Percentiles rank a stretch among this genome's conserved stretches.
Conservation (phyloP, 2,113 vertebrate genomes). For the Anolis carolinensis region DNA sequence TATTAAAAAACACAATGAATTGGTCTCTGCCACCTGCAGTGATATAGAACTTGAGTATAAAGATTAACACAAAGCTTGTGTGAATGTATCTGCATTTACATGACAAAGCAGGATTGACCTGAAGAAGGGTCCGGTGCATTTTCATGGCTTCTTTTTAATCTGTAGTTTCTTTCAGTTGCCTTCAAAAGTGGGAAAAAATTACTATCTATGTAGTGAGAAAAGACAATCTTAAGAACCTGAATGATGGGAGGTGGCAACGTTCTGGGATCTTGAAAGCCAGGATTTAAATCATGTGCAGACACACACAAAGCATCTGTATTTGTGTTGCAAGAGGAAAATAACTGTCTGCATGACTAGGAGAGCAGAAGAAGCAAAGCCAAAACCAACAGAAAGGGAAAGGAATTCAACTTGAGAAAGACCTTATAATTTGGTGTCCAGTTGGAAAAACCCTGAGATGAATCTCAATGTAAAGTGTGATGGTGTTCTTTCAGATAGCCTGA, state of each 20-base stretch:
- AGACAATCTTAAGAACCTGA: constrained; percentile 16
- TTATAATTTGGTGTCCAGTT: no score
- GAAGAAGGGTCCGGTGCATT: background rate
- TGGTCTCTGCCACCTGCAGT: background rate
- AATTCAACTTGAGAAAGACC: no score
- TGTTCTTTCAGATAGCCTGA: no score
- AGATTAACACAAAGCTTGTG: accelerated
- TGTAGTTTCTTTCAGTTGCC: constrained; percentile 35
- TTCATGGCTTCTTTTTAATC: constrained; percentile 31
- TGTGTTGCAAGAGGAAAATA: no score
- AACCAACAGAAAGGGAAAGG: no score
- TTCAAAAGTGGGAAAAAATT: background rate
- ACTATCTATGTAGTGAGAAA: constrained; percentile 25
- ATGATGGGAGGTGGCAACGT: constrained; percentile 10
- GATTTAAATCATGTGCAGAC: accelerated
- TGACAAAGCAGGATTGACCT: background rate
- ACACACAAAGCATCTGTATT: no score
- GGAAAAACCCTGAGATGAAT: no score
- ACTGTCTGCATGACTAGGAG: no score
- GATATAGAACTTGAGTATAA: accelerated
- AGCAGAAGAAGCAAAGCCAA: no score
- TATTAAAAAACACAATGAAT: background rate
- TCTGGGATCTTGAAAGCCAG: constrained; percentile 16
- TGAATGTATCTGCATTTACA: constrained; percentile 22
- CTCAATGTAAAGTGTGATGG: no score